Conservation (phyloP, 2,113 vertebrate genomes). For the Chloebia gouldiae region DNA sequence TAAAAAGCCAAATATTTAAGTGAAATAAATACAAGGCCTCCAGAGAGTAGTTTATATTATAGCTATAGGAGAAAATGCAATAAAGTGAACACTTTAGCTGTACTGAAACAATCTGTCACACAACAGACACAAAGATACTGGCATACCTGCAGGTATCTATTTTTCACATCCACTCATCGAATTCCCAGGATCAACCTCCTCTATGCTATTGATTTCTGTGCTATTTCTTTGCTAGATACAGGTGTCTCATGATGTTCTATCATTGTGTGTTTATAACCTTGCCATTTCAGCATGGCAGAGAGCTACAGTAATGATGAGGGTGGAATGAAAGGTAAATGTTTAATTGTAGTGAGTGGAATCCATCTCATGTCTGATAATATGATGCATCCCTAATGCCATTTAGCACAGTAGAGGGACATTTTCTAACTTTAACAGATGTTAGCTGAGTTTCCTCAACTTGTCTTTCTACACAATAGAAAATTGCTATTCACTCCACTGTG, state of each 20-base stretch:
- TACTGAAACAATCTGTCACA: neutral
- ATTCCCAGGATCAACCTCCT: neutral
- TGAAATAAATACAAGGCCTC: neutral
- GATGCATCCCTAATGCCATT: neutral
- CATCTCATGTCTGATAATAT: neutral
- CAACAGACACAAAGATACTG: neutral
- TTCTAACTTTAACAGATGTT: neutral
- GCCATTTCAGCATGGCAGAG: neutral
- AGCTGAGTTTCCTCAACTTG: neutral
- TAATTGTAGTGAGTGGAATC: neutral
- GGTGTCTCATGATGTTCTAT: neutral
- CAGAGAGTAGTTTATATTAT: slow-evolving; percentile 12
- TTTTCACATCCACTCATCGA: neutral
- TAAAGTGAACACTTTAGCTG: neutral
- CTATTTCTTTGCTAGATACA: neutral
- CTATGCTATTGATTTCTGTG: neutral
- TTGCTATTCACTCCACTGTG: neutral
- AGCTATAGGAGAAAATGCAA: slow-evolving; percentile 10
- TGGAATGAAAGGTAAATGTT: neutral
- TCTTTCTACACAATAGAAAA: neutral
- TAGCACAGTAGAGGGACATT: neutral
- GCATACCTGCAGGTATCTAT: neutral
- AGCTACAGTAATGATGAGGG: neutral
- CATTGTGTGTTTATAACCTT: neutral
- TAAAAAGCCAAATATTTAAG: neutral